A percentile compares a stretch with the other conserved stretches of the same genome.
Evolutionary conservation across 2,113 vertebrate species (phyloP).

Genomic region (Kryptolebias marmoratus): DNA sequence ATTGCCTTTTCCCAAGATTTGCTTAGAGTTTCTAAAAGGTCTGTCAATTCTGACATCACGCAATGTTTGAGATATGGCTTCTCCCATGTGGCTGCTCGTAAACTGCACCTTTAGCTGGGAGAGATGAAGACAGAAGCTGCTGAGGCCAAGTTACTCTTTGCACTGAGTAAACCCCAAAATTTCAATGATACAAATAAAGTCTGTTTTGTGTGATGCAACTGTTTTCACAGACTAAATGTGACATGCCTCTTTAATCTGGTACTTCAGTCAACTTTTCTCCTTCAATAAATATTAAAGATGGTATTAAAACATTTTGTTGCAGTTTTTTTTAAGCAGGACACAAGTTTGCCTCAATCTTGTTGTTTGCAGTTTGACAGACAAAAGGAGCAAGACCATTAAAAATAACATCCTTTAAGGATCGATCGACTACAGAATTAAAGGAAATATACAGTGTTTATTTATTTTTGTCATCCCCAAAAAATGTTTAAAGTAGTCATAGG

Average conservation of each 20-base stretch:
- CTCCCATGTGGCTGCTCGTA: not conserved
- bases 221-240: slow-evolving; percentile 1
- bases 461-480: not conserved
- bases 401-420: too few species aligned
- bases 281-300: slow-evolving; percentile 11
- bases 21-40: too few species aligned
- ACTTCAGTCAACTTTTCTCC: not conserved
- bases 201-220: slow-evolving; percentile 3
- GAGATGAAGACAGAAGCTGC: not conserved
- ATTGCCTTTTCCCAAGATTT: too few species aligned
- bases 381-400: not conserved
- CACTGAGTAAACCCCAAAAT: not conserved
- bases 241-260: slow-evolving; percentile 3
- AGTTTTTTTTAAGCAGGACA: not conserved
- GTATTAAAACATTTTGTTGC: not conserved
- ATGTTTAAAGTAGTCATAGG: not conserved
- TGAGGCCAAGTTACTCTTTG: not conserved
- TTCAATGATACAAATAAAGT: not conserved
- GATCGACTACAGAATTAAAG: too few species aligned
- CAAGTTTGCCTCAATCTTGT: not conserved
- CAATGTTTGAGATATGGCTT: not conserved
- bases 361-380: not conserved
- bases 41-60: too few species aligned
- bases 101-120: not conserved
- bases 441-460: not conserved